Evolutionary conservation across 23 tunicate genomes (phyloP).

Genomic region (Diplosoma virens): DNA sequence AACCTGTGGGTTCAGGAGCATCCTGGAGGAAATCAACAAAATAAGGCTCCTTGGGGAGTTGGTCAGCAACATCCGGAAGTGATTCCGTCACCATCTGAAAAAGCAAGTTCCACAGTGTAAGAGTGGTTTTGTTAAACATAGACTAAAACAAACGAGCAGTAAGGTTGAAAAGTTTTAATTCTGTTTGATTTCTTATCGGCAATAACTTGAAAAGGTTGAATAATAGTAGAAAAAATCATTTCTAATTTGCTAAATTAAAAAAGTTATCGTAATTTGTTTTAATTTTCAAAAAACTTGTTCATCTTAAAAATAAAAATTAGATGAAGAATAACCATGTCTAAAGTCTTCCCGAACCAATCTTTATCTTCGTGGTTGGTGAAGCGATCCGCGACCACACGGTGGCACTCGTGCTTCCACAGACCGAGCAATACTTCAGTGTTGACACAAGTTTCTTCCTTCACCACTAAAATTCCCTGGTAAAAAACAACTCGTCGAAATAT

Average conservation of each 20-base stretch:
- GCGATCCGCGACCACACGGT: constrained; percentile 93
- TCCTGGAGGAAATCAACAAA: constrained; percentile 96
- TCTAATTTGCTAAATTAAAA: too few relatives aligned
- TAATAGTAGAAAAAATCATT: too few relatives aligned
- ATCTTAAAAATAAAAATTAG: not conserved
- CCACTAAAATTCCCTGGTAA: constrained; percentile 68
- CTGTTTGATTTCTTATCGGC: too few relatives aligned
- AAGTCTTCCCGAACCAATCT: constrained; percentile 79
- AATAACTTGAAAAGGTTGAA: too few relatives aligned
- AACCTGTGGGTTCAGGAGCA: constrained; percentile 96
- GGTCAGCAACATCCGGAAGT: constrained; percentile 38
- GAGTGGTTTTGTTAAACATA: too few relatives aligned
- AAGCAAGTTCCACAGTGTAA: too few relatives aligned
- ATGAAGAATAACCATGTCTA: constrained; percentile 57
- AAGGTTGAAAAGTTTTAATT: too few relatives aligned
- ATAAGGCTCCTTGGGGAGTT: constrained; percentile 80
- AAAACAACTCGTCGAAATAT: not conserved
- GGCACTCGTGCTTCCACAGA: constrained; percentile 98
- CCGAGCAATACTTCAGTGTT: constrained; percentile 56
- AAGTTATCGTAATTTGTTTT: too few relatives aligned
- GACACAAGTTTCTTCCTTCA: constrained; percentile 32
- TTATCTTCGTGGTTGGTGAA: constrained; percentile 96
- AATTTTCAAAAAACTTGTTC: too few relatives aligned
- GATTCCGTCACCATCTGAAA: constrained; percentile 58
- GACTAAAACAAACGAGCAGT: too few relatives aligned